Evolutionary conservation across 1,140 invertebrate species (phyloP), one percentile per base, ranked within the genome.

Genomic region (Chironomus striatipennis): DNA sequence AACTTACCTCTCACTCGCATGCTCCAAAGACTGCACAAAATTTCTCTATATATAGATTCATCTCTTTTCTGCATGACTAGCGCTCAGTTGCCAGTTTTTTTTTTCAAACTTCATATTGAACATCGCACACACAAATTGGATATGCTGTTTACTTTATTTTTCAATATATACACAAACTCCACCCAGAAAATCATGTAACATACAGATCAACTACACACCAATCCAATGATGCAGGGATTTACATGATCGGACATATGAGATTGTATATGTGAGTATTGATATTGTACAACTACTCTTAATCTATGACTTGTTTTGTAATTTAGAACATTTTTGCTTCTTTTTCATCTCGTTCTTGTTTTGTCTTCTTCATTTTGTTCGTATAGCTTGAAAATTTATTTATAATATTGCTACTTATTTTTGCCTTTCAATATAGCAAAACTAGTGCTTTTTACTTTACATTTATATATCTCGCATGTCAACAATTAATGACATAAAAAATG

Each of bases 221-320:
- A 57, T n/a, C 47, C 47, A 57, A 57, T 57, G 12, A 57, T 57
- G 47, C 47, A 57, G n/a, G 47, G 47, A 57, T 57, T 57, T 57
- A 5, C 24, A 34, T 34, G 24, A 34, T 34, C 24, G 24, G 24
- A 34, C 24, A 34, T 34, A 5, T 34, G 5, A 34, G 24, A 34
- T 34, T 34, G 24, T 34, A 5, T 34, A 34, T 34, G 24, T 34
- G 24, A 2, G 5, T 34, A 34, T 34, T 34, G 24, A 34, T 34
- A 34, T 5, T 34, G 24, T 34, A 34, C 24, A 34, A 34, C 24
- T 34, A 34, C 24, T 34, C 24, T 34, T 34, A 34, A 34, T 34
- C 24, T 34, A 34, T 34, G 24, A 34, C 24, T 34, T 57, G 47
- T 57, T 57, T 12, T 57, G n/a, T n/a, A 57, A 57, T 57, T 57